Evolutionary conservation across 2,797 vertebrate species (phyloP).

Genomic region (Pseudochromis fuscus): DNA sequence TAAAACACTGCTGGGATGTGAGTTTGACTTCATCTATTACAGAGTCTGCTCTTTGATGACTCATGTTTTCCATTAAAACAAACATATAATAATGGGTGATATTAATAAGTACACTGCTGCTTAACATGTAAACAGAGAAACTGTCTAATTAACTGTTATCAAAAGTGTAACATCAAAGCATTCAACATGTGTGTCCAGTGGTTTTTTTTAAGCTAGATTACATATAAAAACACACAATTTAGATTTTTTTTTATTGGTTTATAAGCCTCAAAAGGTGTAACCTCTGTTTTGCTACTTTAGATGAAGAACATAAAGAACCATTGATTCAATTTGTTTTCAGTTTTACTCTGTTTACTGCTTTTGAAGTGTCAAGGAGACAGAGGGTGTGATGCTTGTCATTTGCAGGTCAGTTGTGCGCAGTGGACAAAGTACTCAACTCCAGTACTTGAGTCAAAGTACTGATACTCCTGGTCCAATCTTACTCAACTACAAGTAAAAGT

Average conservation of each 20-base stretch:
- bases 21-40: slow-evolving; percentile 30
- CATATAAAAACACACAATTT: neutral
- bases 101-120: neutral
- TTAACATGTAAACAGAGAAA: no score
- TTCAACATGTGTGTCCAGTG: neutral
- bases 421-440: no score
- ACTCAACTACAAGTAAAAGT: no score
- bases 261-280: neutral
- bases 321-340: slow-evolving; percentile 26
- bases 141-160: neutral
- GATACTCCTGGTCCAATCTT: no score
- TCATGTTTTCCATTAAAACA: neutral
- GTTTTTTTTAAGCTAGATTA: neutral
- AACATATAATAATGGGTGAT: neutral
- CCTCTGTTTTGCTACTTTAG: neutral
- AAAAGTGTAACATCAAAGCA: neutral
- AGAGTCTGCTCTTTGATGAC: slow-evolving; percentile 31
- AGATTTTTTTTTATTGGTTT: no score
- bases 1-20: no score
- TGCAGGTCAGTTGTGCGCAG: slow-evolving; percentile 45
- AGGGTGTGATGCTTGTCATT: slow-evolving; percentile 37
- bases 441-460: no score
- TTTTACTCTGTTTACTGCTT: slow-evolving; percentile 35
- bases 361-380: slow-evolving; percentile 42
- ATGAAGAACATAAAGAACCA: neutral